A percentile compares a stretch with the other conserved stretches of the same genome.
Conservation (phyloP, 1,140 invertebrate genomes). For the Caenorhabditis latens region DNA sequence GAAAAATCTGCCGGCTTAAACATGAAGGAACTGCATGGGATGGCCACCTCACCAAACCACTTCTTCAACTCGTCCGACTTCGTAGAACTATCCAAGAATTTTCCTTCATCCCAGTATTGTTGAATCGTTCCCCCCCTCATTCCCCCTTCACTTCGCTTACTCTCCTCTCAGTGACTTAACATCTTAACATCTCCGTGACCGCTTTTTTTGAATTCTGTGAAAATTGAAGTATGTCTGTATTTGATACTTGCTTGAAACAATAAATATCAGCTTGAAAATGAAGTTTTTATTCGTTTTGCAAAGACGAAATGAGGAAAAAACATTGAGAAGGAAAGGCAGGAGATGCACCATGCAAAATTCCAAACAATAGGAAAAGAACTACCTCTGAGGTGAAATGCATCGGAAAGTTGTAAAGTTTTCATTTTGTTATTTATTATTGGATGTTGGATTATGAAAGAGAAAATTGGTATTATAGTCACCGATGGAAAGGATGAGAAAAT, state of each 20-base stretch:
- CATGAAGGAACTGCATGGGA: not conserved
- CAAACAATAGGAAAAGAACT: conserved; percentile 27
- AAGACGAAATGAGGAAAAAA: not conserved
- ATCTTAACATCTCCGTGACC: not conserved
- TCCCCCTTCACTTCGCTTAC: not conserved
- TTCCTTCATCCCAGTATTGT: conserved; percentile 5
- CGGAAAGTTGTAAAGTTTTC: conserved; percentile 45
- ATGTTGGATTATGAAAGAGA: conserved; percentile 17
- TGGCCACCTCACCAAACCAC: not conserved
- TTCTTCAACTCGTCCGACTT: not conserved
- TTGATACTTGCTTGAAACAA: too few relatives aligned
- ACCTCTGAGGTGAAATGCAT: conserved; percentile 51
- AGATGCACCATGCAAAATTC: conserved; percentile 52
- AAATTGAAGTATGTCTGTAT: too few relatives aligned
- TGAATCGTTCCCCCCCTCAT: not conserved
- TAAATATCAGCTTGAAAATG: too few relatives aligned
- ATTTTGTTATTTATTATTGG: not conserved
- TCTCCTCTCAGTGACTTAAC: not conserved
- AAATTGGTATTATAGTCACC: conserved; percentile 34
- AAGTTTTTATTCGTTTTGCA: conserved; percentile 24
- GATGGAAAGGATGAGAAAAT: conserved; percentile 4
- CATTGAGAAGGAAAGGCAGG: not conserved
- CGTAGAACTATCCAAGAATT: not conserved
- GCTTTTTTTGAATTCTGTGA: too few relatives aligned
- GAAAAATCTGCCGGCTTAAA: conserved; percentile 1